Evolutionary conservation across 1,140 invertebrate species (phyloP).

Genomic region (Bemisia tabaci): DNA sequence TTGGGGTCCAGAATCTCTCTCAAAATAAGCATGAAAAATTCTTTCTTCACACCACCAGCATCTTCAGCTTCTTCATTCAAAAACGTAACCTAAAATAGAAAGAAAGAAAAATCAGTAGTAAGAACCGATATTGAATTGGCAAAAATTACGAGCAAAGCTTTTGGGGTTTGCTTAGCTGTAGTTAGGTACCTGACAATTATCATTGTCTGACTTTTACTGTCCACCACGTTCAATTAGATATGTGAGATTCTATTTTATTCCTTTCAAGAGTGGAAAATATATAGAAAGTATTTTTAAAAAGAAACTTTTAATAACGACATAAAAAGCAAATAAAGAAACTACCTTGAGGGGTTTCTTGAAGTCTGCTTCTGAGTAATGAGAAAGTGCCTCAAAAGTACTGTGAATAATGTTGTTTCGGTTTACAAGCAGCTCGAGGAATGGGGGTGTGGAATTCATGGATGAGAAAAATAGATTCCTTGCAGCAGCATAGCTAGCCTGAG

Average conservation of each 20-base stretch:
- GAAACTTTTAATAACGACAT: no score
- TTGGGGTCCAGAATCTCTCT: constrained; percentile 89
- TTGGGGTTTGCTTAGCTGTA: no score
- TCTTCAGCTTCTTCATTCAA: constrained; percentile 88
- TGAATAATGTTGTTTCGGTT: constrained; percentile 72
- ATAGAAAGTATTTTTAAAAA: no score
- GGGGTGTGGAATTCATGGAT: constrained; percentile 31
- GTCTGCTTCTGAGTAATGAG: constrained; percentile 50
- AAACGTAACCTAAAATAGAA: constrained; percentile 59
- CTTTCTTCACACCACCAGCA: constrained; percentile 90
- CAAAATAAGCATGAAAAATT: constrained; percentile 87
- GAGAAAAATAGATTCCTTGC: constrained; percentile 34
- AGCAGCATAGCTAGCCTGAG: constrained; percentile 47
- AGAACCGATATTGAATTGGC: no score
- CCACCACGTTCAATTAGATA: no score
- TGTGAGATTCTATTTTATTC: no score
- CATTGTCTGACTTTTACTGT: no score
- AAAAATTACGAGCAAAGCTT: no score
- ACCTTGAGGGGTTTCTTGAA: constrained; percentile 87
- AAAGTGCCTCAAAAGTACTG: constrained; percentile 71
- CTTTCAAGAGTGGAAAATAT: no score
- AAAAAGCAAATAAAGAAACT: constrained; percentile 25
- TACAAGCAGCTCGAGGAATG: constrained; percentile 68
- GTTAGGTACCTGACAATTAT: no score
- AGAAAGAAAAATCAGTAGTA: no score